Base-by-base conservation (phyloP, 2,888 invertebrate genomes). In the Drosophila cyrtoloma region DNA sequence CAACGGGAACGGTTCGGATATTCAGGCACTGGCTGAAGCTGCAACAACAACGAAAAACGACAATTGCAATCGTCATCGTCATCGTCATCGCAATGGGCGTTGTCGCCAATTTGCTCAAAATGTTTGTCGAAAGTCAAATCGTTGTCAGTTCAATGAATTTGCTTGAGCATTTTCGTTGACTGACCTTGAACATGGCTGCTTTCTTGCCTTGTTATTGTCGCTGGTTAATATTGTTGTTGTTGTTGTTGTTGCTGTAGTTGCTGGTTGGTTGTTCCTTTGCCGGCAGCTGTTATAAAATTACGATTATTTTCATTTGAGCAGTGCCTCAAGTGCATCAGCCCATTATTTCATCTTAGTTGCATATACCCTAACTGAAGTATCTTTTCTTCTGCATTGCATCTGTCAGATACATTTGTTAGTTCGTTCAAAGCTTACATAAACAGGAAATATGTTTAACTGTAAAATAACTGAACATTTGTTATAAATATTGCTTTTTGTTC, bases 71-170 rank as follows among this genome's bases (percentile, higher is more conserved):
- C 60, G 70, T 70, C 63, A 64, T 58, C 50, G 47, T 16, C 47
- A 22, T 14, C 22, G 44, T 28, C 55, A 63, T 53, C 63, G 73
- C 55, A 50, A 39, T 73, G 78, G 78, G 78, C 78, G 78, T 73
- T 78, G 78, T 77, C 78, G 51, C 53, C 77, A 80, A 69, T 58
- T 69, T 69, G 69, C 35, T 69, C 4, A 69, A 55, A 67, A 39
- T 42, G 42, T 68, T 75, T 76, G 73, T 74, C 59, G 63, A 64
- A 69, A 74, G 79, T 39, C 30, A n/a, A 58, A 39, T 57, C 39
- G 57, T n/a, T n/a, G 59, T 53, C 81, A 77, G 89, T 89, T 86
- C 89, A 87, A 78, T 78, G 89, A 89, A 84, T 89, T 75, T 89
- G 71, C 78, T 75, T 60, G 57, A 58, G 39, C 63, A 75, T 67